phyloP scores from a whole-genome alignment of 2,888 invertebrate species.

The Ochropleura leucogaster region DNA sequence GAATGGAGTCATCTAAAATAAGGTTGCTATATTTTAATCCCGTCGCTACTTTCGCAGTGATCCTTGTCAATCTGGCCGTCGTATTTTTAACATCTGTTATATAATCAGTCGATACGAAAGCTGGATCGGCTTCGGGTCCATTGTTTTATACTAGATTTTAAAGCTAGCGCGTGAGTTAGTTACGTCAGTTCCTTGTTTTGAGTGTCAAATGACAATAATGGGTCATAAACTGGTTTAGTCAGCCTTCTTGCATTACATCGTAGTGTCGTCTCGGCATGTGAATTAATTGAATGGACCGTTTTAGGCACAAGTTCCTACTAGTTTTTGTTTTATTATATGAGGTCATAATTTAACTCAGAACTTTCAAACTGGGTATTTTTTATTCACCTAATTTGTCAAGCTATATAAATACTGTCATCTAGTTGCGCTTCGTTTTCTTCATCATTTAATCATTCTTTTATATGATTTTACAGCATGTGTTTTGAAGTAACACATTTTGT shows the following conservation, averaged over 20 bases:
- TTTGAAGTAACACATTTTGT: constrained; percentile 18
- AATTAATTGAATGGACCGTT: constrained; percentile 49
- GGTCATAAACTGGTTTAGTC: constrained; percentile 73
- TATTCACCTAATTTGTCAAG: not conserved
- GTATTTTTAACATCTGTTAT: constrained; percentile 67
- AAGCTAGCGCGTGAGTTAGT: constrained; percentile 52
- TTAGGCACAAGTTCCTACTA: constrained; percentile 15
- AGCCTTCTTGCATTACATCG: constrained; percentile 58
- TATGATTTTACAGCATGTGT: not conserved
- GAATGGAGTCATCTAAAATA: constrained; percentile 51
- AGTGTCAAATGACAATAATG: constrained; percentile 73
- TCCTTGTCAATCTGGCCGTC: constrained; percentile 54
- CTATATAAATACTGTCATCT: not conserved
- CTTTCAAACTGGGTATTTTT: not conserved
- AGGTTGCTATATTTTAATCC: constrained; percentile 50
- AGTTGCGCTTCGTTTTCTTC: not conserved
- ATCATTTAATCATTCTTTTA: constrained; percentile 5
- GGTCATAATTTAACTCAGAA: not conserved
- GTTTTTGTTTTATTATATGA: constrained; percentile 16
- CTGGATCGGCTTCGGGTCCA: constrained; percentile 66
- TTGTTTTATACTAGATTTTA: constrained; percentile 69
- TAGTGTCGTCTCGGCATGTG: constrained; percentile 42
- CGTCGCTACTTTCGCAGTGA: constrained; percentile 53
- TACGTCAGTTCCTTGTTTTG: constrained; percentile 77
- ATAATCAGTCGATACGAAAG: constrained; percentile 69